Base-by-base conservation (phyloP, 2,888 invertebrate species). In the Acleris laterana region DNA sequence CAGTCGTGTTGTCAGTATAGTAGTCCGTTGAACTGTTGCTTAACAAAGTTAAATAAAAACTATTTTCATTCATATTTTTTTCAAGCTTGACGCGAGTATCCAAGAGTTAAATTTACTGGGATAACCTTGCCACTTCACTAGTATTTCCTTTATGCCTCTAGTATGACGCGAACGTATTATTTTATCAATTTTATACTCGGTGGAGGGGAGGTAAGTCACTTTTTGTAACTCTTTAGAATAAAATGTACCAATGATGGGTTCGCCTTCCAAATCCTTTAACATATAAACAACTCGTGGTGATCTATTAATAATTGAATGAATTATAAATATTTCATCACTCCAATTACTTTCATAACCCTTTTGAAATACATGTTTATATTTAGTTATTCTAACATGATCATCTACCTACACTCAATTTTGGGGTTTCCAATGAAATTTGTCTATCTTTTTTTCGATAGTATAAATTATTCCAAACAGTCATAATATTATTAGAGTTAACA, bases 101-200 rank as follows among this genome's bases (percentile, higher is more conserved):
- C 73, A 76, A 71, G 68, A 71, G 48, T 74, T 75, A 69, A 75
- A 76, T 68, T 75, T 76, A 66, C 70, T 52, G 9, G 74, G 75
- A 74, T 74, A 75, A 71, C 72, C 74, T 74, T 68, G 68, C 77
- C 77, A 75, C 72, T 77, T 77, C 20, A 77, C 71, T 22, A 75
- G 66, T 60, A 73, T 56, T 68, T 74, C 56, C 55, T 74, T 75
- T 74, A 74, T 77, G 72, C 3, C 46, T 38, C 73, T 74, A 1
- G 63, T 50, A 49, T 68, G 64, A 17, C 74, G 71, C 44, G 72
- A 71, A 7, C 58, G 6, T 42, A 72, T 49, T 42, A 69, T 72
- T 70, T 72, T 70, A 72, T 76, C 72, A 64, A 74, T 72, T 73
- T 75, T 73, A 57, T 65, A 70, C n/a, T 50, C 48, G 7, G 42